Conservation (phyloP, 1,140 invertebrate species). For the Drusus annulatus region DNA sequence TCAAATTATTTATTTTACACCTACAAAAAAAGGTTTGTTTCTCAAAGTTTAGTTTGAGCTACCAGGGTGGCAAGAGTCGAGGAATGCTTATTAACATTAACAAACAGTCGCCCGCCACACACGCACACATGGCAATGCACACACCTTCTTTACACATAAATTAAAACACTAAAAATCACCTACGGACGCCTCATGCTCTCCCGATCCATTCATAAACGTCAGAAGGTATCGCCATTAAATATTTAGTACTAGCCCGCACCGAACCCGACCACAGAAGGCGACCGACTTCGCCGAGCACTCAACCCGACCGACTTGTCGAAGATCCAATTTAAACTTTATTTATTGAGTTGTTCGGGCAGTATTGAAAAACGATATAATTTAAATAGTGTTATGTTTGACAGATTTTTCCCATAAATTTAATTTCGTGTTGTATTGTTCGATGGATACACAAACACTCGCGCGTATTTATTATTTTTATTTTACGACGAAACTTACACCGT, state of each 20-base stretch:
- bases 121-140: constrained; percentile 49
- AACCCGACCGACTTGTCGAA: constrained; percentile 28
- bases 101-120: constrained; percentile 55
- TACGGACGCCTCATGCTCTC: constrained; percentile 38
- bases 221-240: constrained; percentile 56
- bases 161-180: constrained; percentile 59
- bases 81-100: constrained; percentile 42
- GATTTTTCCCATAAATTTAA: constrained; percentile 35
- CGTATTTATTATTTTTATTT: too few species aligned
- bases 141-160: constrained; percentile 58
- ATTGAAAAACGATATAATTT: constrained; percentile 29
- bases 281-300: background rate
- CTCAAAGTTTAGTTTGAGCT: constrained; percentile 29
- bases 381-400: constrained; percentile 38
- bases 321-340: constrained; percentile 41
- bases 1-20: constrained; percentile 21
- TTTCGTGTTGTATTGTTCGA: constrained; percentile 31
- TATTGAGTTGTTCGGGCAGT: constrained; percentile 21
- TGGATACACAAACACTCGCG: background rate
- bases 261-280: background rate
- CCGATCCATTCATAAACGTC: constrained; percentile 58
- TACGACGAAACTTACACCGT: too few species aligned
- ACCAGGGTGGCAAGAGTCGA: constrained; percentile 35
- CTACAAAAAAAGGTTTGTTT: too few species aligned
- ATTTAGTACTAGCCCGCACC: constrained; percentile 41